These are phyloP conservation scores for Ellobium chinense DNA, from an alignment of 2,888 invertebrate species.

Conservation along the genomic window DNA sequence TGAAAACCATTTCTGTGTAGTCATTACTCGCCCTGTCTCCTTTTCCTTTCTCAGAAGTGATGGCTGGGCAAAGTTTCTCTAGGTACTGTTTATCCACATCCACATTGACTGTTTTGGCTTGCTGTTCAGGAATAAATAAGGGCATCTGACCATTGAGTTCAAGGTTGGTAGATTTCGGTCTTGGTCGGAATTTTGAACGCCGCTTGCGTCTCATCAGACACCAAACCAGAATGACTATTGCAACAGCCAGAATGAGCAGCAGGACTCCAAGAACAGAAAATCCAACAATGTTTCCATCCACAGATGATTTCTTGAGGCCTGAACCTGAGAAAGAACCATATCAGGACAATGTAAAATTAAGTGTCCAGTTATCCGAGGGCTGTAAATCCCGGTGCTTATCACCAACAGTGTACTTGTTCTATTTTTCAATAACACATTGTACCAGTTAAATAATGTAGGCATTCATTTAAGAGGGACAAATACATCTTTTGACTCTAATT, in stretches of 20 bases:
- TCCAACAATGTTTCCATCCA: constrained; percentile 59
- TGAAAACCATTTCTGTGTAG: constrained; percentile 32
- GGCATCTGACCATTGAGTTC: constrained; percentile 55
- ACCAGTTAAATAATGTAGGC: too few species aligned
- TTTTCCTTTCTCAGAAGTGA: constrained; percentile 19
- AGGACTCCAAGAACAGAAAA: constrained; percentile 56
- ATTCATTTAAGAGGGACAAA: too few species aligned
- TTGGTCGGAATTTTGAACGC: constrained; percentile 47
- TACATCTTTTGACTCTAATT: too few species aligned
- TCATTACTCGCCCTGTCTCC: constrained; percentile 28
- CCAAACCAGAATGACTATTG: constrained; percentile 55
- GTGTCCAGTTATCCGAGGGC: too few species aligned
- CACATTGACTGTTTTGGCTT: constrained; percentile 34
- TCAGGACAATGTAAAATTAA: too few species aligned
- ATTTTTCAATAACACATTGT: too few species aligned
- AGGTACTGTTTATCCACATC: constrained; percentile 33
- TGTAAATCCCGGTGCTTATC: too few species aligned
- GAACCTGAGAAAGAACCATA: too few species aligned
- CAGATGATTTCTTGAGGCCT: too few species aligned
- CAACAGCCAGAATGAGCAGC: constrained; percentile 55
- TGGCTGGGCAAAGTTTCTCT: constrained; percentile 32
- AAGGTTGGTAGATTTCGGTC: constrained; percentile 57
- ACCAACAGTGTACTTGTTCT: too few species aligned
- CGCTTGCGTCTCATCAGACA: constrained; percentile 44
- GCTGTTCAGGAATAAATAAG: constrained; percentile 35